phyloP scores from a whole-genome alignment of 2,888 invertebrate species.

The Mactromeris polynyma region DNA sequence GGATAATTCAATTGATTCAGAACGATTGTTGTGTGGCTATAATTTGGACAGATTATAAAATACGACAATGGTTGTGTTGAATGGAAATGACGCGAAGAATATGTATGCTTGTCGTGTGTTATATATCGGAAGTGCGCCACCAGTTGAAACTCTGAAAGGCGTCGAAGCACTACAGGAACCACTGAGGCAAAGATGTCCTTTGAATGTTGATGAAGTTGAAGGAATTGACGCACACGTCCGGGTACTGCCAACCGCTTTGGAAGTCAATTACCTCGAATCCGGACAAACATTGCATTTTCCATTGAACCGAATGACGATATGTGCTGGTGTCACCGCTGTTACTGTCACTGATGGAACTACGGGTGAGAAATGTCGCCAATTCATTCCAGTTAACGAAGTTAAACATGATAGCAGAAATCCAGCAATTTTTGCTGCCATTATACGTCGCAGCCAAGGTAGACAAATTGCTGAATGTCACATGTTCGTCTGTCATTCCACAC shows the following conservation, averaged over 20 bases:
- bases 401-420: conserved; percentile 79
- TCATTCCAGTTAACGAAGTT: conserved; percentile 81
- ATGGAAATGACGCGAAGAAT: conserved; percentile 22
- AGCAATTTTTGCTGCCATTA: conserved; percentile 85
- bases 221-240: conserved; percentile 93
- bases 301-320: conserved; percentile 82
- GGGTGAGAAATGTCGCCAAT: conserved; percentile 74
- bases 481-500: conserved; percentile 90
- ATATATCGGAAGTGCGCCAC: conserved; percentile 86
- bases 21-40: not conserved
- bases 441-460: conserved; percentile 82
- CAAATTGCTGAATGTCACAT: conserved; percentile 86
- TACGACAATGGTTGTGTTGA: not conserved
- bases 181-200: conserved; percentile 78
- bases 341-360: conserved; percentile 68
- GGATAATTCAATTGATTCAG: not conserved
- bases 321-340: conserved; percentile 84
- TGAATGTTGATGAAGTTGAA: conserved; percentile 74
- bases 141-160: conserved; percentile 82
- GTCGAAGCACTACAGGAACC: conserved; percentile 84
- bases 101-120: conserved; percentile 75
- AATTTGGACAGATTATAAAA: not conserved
- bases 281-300: conserved; percentile 83
- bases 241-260: conserved; percentile 98
- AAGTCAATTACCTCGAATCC: conserved; percentile 93